Percentiles rank a stretch among this genome's conserved stretches.
These are phyloP conservation scores for Tyria jacobaeae DNA, from an alignment of 2,888 invertebrate genomes.

Conservation along the genomic window DNA sequence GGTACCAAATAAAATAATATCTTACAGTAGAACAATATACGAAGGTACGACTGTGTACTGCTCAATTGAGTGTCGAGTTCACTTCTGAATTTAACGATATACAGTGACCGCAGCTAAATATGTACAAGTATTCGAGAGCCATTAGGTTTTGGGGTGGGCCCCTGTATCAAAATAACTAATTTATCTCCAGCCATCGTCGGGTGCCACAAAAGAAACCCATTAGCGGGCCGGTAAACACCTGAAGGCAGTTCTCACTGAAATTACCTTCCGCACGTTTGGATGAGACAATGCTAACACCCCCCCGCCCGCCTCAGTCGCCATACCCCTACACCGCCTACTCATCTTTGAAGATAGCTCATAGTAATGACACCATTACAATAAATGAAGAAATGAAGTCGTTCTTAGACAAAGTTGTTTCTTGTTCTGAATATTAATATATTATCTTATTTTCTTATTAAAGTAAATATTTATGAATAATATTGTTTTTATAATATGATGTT, in stretches of 20 bases:
- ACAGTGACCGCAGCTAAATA: background rate
- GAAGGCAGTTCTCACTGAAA: slow-evolving; percentile 45
- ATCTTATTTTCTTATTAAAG: no score
- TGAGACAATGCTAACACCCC: slow-evolving; percentile 31
- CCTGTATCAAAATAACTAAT: slow-evolving; percentile 43
- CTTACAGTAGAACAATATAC: background rate
- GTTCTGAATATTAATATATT: background rate
- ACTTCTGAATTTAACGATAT: background rate
- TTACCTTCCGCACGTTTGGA: slow-evolving; percentile 42
- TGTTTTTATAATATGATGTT: no score
- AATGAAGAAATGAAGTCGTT: slow-evolving; percentile 9
- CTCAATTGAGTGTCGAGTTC: background rate
- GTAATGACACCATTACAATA: slow-evolving; percentile 11
- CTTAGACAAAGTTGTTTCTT: background rate
- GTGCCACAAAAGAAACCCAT: slow-evolving; percentile 47
- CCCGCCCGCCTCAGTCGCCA: background rate
- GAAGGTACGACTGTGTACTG: slow-evolving; percentile 8
- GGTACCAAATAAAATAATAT: no score
- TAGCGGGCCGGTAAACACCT: slow-evolving; percentile 47
- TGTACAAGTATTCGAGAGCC: slow-evolving; percentile 1
- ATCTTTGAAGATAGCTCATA: slow-evolving; percentile 30
- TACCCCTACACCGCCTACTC: slow-evolving; percentile 7
- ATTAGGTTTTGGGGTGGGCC: slow-evolving; percentile 21
- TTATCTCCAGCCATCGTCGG: slow-evolving; percentile 32
- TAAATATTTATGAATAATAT: no score